A percentile compares a stretch with the other conserved stretches of the same genome.
phyloP scores from a whole-genome alignment of 2,888 invertebrate species.

The Epirrhoe tristata region DNA sequence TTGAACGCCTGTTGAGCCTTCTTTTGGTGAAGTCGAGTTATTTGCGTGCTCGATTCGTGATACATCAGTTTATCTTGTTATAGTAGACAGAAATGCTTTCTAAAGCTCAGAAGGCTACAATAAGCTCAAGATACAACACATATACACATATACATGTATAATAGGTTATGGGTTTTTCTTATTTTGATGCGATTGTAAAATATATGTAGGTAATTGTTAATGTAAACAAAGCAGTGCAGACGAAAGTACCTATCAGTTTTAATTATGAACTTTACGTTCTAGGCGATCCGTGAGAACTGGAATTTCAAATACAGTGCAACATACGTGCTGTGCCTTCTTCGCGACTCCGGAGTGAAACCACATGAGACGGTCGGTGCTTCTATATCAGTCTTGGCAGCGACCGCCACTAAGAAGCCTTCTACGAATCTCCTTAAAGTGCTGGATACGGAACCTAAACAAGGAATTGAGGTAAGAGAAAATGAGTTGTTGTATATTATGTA shows the following conservation, averaged over 20 bases:
- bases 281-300: slow-evolving; percentile 97
- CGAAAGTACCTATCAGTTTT: too few relatives aligned
- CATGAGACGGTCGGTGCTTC: slow-evolving; percentile 76
- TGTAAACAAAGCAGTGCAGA: too few relatives aligned
- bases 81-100: not conserved
- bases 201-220: too few relatives aligned
- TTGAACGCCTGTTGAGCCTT: slow-evolving; percentile 31
- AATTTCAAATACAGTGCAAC: slow-evolving; percentile 96
- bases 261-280: slow-evolving; percentile 49
- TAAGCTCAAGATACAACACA: not conserved
- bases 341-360: slow-evolving; percentile 86
- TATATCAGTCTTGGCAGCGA: slow-evolving; percentile 65
- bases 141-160: too few relatives aligned
- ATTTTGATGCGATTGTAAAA: too few relatives aligned
- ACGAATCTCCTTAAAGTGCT: slow-evolving; percentile 72
- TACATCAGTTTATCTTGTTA: slow-evolving; percentile 1
- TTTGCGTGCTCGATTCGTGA: slow-evolving; percentile 10
- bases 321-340: slow-evolving; percentile 93
- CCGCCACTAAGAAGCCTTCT: slow-evolving; percentile 59
- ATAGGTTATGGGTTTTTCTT: not conserved
- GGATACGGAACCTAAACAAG: slow-evolving; percentile 71
- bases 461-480: slow-evolving; percentile 65
- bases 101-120: not conserved
- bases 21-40: slow-evolving; percentile 6
- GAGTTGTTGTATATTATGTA: too few relatives aligned